Percentiles rank a stretch among this genome's conserved stretches.
Evolutionary conservation across 2,888 invertebrate genomes (phyloP).

Genomic region (Andricus curvator): DNA sequence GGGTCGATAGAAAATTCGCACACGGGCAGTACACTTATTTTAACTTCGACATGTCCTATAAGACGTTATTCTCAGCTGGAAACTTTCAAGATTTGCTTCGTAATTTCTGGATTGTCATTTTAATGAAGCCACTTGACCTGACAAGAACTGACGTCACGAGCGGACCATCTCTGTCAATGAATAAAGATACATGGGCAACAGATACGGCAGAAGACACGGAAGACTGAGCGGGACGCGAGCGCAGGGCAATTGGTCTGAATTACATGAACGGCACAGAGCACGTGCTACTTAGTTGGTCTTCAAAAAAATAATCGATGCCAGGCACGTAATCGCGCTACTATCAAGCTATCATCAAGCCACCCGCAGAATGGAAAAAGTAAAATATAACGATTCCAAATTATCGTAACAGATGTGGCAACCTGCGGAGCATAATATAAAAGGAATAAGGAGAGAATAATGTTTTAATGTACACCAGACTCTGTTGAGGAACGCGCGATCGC

Average conservation of each 20-base stretch:
- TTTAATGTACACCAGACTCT: too few relatives aligned
- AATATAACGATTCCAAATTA: neutral
- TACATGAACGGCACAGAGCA: conserved; percentile 60
- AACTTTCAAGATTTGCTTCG: conserved; percentile 36
- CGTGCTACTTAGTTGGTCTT: conserved; percentile 60
- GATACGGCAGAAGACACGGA: conserved; percentile 44
- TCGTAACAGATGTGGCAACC: neutral
- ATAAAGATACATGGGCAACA: neutral
- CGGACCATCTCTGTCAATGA: conserved; percentile 38
- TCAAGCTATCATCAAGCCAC: neutral
- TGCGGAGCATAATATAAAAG: neutral
- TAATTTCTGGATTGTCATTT: conserved; percentile 59
- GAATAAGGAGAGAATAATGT: neutral
- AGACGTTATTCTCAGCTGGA: neutral
- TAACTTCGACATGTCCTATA: neutral
- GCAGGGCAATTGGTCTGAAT: conserved; percentile 70
- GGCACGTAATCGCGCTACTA: conserved; percentile 50
- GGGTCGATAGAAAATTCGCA: too few relatives aligned
- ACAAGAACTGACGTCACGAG: conserved; percentile 64
- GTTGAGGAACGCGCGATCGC: too few relatives aligned
- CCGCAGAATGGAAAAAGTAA: neutral
- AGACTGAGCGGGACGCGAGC: conserved; percentile 67
- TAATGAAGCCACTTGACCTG: conserved; percentile 66
- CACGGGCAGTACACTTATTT: neutral
- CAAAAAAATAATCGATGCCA: conserved; percentile 64